A percentile compares a stretch with the other conserved stretches of the same genome.
Evolutionary conservation across 2,888 invertebrate species (phyloP).

Genomic region (Drosophila colorata): DNA sequence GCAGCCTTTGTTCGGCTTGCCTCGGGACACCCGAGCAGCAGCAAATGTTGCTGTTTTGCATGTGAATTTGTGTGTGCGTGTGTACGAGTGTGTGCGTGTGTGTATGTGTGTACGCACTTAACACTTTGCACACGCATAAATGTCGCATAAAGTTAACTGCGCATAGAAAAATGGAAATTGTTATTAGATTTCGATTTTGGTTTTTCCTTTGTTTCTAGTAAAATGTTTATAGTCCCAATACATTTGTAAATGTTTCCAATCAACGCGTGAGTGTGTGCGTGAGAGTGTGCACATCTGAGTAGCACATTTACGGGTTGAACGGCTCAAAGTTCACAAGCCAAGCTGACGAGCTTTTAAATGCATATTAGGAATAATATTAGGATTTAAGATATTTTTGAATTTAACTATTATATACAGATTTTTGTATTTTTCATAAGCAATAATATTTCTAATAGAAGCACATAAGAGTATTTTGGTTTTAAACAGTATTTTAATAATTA

Average conservation of each 20-base stretch:
- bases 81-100: constrained; percentile 17
- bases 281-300: constrained; percentile 17
- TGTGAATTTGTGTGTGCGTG: constrained; percentile 7
- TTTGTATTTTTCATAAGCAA: too few relatives aligned
- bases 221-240: constrained; percentile 72
- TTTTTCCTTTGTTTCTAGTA: constrained; percentile 40
- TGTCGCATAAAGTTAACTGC: constrained; percentile 80
- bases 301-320: not conserved
- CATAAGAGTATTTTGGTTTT: too few relatives aligned
- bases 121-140: constrained; percentile 76
- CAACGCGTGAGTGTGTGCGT: constrained; percentile 35
- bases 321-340: constrained; percentile 1
- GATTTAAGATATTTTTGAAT: too few relatives aligned
- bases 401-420: too few relatives aligned
- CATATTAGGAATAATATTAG: not conserved
- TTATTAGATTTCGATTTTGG: constrained; percentile 74
- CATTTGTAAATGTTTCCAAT: constrained; percentile 71
- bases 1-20: constrained; percentile 44
- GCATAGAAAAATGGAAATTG: constrained; percentile 78
- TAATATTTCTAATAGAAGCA: too few relatives aligned
- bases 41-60: constrained; percentile 62
- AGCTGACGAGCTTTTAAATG: not conserved
- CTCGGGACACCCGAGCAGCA: constrained; percentile 19
- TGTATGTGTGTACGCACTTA: constrained; percentile 60
- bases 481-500: too few relatives aligned